Percentiles rank a stretch among this genome's conserved stretches.
Evolutionary conservation across 2,797 vertebrate species (phyloP).

Genomic region (Etheostoma nigrum): DNA sequence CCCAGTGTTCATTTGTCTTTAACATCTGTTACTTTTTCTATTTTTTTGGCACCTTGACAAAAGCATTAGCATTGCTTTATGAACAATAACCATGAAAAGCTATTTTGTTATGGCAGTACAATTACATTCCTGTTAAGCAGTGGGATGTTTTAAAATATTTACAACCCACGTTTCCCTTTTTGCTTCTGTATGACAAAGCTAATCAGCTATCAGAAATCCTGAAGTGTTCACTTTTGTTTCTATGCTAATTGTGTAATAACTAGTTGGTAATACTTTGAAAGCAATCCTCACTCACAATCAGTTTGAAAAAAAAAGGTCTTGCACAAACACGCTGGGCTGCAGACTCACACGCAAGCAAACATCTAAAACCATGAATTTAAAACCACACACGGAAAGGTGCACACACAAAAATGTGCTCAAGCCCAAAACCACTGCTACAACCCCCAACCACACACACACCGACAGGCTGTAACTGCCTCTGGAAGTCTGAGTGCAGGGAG

Average conservation of each 20-base stretch:
- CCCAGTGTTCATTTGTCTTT: constrained; percentile 3
- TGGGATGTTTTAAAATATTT: constrained; percentile 53
- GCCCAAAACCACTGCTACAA: constrained; percentile 66
- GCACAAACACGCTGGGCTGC: constrained; percentile 60
- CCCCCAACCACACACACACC: constrained; percentile 48
- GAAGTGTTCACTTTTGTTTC: constrained; percentile 53
- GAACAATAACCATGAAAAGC: constrained; percentile 18
- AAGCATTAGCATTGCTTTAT: constrained; percentile 12
- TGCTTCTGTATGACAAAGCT: constrained; percentile 28
- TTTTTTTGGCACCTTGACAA: constrained; percentile 19
- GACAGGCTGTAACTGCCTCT: constrained; percentile 75
- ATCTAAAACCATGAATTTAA: constrained; percentile 66
- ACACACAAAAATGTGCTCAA: constrained; percentile 63
- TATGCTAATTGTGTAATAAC: constrained; percentile 61
- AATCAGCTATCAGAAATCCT: constrained; percentile 47
- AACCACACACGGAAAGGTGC: constrained; percentile 65
- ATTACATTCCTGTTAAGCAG: constrained; percentile 42
- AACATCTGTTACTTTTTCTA: background rate
- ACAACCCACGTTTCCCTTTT: constrained; percentile 41
- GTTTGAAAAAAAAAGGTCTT: constrained; percentile 34
- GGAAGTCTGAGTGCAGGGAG: constrained; percentile 73
- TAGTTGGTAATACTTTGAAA: constrained; percentile 53
- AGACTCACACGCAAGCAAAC: constrained; percentile 72
- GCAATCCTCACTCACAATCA: constrained; percentile 49
- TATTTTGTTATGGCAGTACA: constrained; percentile 36